These are phyloP conservation scores for Cyphomyrus plagiostoma DNA, from an alignment of 2,113 vertebrate genomes.

Conservation along the genomic window DNA sequence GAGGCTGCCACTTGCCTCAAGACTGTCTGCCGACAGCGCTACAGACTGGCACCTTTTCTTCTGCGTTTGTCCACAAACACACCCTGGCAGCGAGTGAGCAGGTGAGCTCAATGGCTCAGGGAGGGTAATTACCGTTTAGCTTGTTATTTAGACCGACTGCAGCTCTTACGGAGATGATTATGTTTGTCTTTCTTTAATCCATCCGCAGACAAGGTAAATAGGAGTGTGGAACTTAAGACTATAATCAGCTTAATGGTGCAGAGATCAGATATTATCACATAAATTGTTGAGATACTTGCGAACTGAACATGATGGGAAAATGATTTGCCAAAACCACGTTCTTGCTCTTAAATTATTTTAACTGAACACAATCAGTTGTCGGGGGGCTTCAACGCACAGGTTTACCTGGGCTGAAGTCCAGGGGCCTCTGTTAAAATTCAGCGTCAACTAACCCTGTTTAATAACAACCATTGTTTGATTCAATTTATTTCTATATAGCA, in stretches of 20 bases:
- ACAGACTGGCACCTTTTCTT: constrained; percentile 42
- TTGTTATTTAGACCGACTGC: background rate
- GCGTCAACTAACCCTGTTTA: background rate
- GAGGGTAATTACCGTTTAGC: background rate
- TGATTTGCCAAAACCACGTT: background rate
- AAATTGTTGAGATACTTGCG: background rate
- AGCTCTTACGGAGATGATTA: background rate
- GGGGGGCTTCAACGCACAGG: background rate
- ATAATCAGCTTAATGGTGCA: background rate
- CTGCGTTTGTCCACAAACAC: constrained; percentile 60
- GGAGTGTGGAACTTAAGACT: background rate
- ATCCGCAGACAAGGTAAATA: background rate
- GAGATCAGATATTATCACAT: background rate
- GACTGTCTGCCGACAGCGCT: constrained; percentile 37
- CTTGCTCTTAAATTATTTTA: background rate
- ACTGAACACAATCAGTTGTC: background rate
- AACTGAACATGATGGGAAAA: background rate
- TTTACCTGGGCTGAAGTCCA: background rate
- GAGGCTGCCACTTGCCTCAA: constrained; percentile 26
- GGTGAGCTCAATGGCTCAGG: constrained; percentile 43
- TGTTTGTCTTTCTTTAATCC: constrained; percentile 2
- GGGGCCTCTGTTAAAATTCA: background rate
- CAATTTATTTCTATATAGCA: background rate
- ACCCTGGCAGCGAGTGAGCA: constrained; percentile 49
- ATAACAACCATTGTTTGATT: background rate